A percentile compares a stretch with the other conserved stretches of the same genome.
phyloP scores from a whole-genome alignment of 2,113 vertebrate genomes.

The Lycaon pictus region DNA sequence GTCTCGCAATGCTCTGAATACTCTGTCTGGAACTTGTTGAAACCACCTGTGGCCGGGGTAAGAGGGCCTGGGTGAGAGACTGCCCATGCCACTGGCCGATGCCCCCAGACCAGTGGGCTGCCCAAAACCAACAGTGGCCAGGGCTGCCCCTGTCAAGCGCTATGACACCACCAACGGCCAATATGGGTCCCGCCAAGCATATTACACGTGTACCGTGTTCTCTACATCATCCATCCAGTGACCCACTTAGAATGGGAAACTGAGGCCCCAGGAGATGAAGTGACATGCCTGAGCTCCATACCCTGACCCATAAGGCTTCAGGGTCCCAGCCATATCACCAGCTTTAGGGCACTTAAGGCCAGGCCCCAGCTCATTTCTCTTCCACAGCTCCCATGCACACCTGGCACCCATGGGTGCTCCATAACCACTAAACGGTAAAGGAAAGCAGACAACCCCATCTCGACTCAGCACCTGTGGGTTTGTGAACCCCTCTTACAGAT shows the following conservation, averaged over 20 bases:
- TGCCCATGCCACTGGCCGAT: neutral
- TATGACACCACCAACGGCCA: neutral
- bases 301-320: neutral
- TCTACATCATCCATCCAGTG: neutral
- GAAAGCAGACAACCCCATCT: neutral
- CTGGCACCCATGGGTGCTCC: neutral
- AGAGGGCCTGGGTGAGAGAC: neutral
- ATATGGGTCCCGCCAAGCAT: rapidly evolving
- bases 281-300: neutral
- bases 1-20: conserved; percentile 98
- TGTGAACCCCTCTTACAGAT: neutral
- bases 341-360: neutral
- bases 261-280: neutral
- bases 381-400: neutral
- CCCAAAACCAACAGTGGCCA: neutral
- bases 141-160: neutral
- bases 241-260: conserved; percentile 35
- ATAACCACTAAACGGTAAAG: neutral
- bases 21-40: conserved; percentile 98
- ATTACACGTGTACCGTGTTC: neutral
- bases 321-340: neutral
- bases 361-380: neutral
- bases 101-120: neutral
- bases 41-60: conserved; percentile 91
- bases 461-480: neutral